A percentile compares a stretch with the other conserved stretches of the same genome.
Evolutionary conservation across 2,113 vertebrate genomes (phyloP).

Genomic region (Anarrhichthys ocellatus): DNA sequence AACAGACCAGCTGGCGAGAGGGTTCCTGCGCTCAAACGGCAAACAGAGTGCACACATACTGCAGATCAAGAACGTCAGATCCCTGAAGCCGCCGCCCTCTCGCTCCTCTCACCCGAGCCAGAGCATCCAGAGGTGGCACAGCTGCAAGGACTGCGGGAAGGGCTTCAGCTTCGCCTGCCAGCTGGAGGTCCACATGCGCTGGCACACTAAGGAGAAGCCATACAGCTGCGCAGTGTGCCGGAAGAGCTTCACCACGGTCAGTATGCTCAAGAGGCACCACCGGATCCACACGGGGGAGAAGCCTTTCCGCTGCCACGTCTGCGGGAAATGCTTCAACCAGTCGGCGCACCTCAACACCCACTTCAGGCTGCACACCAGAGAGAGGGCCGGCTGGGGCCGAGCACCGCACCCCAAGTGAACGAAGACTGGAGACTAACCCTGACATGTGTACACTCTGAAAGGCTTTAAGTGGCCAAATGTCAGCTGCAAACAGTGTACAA

Average conservation of each 20-base stretch:
- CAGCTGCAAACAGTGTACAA: conserved; percentile 14
- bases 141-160: conserved; percentile 77
- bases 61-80: conserved; percentile 50
- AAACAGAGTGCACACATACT: conserved; percentile 31
- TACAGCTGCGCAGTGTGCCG: conserved; percentile 75
- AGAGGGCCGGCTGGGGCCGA: conserved; percentile 51
- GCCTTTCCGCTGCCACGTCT: conserved; percentile 79
- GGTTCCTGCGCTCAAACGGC: conserved; percentile 12
- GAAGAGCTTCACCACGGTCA: conserved; percentile 79
- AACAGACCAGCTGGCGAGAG: conserved; percentile 24
- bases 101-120: conserved; percentile 46
- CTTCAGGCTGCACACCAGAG: conserved; percentile 77
- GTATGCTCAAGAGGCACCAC: conserved; percentile 80
- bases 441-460: conserved; percentile 19
- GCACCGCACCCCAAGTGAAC: conserved; percentile 18
- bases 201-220: conserved; percentile 81
- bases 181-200: conserved; percentile 81
- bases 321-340: conserved; percentile 81
- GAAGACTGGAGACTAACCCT: not conserved
- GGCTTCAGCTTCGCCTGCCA: conserved; percentile 81
- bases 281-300: conserved; percentile 81
- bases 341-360: conserved; percentile 81
- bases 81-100: conserved; percentile 32
- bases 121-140: conserved; percentile 73
- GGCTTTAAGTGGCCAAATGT: not conserved